Conservation (phyloP, 2,797 vertebrate genomes). For the Alosa sapidissima region DNA sequence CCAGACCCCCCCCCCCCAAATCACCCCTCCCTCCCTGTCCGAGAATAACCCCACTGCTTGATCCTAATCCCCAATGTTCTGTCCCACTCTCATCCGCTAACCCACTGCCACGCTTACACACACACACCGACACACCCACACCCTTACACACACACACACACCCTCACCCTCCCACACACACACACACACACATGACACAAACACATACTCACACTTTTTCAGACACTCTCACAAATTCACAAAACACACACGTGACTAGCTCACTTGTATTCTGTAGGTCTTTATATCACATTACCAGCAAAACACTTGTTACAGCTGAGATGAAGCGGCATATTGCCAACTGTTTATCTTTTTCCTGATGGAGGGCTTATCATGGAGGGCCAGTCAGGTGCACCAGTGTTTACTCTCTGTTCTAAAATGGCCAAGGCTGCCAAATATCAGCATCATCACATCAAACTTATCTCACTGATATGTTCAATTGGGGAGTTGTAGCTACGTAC, state of each 20-base stretch:
- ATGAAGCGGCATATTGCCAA: neutral
- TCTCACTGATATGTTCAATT: no score
- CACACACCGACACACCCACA: neutral
- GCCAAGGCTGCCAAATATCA: no score
- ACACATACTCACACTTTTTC: neutral
- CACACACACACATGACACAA: neutral
- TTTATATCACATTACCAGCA: neutral
- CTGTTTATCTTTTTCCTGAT: neutral
- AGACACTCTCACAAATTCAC: no score
- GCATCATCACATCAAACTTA: no score
- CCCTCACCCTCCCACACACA: neutral
- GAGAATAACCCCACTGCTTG: slow-evolving; percentile 8
- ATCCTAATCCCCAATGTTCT: slow-evolving; percentile 22
- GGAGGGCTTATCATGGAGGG: no score
- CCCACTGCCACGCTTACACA: neutral
- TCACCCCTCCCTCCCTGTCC: neutral
- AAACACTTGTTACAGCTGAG: neutral
- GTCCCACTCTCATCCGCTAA: neutral
- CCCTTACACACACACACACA: neutral
- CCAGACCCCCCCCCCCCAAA: neutral
- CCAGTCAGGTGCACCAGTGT: no score
- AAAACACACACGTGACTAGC: no score
- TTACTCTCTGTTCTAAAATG: no score
- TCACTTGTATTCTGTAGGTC: no score
- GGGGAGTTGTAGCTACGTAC: no score